Base-by-base conservation (phyloP, 2,888 invertebrate genomes). In the Stratiomys singularior region DNA sequence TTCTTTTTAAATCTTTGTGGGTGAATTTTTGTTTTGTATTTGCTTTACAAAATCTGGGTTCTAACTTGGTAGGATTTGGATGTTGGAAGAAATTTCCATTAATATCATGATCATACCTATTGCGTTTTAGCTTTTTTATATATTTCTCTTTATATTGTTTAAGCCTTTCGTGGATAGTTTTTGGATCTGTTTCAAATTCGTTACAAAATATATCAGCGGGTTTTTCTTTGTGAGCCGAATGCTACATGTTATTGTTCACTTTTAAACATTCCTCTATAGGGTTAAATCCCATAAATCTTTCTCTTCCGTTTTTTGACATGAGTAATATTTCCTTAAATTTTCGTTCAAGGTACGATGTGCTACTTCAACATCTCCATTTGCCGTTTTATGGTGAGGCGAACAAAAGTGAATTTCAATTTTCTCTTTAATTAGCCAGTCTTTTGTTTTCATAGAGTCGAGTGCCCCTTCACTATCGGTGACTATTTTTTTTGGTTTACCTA, bases 131-230 rank as follows among this genome's bases (percentile, higher is more conserved):
- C 1, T 27, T 28, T 28, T 30, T 30, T 60, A 60, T 21, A 25
- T 13, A 60, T n/a, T 60, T 64, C 15, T 64, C 30, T 64, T 64
- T 28, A 30, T 64, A 64, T 64, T 64, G n/a, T 30, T 64, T 64
- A 21, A 64, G 30, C 25, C 60, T 11, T 27, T 64, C 27, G 23
- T 64, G 25, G 28, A 64, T 64, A 13, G 64, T 64, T 30, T 30
- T 30, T 15, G 13, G 2, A 30, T 64, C 64, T 64, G 28, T 64
- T 64, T 30, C 30, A 30, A 27, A 64, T 64, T 27, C 64, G 30
- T 30, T 64, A 15, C 27, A 64, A 64, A 30, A 64, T 28, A 64
- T 30, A n/a, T 64, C 64, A 1, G 28, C 28, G 5, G 64, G 28
- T 5, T 64, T 64, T 64, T 28, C 64, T n/a, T 28, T 28, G 25